phyloP scores from a whole-genome alignment of 2,797 vertebrate genomes.

The Melopsittacus undulatus region DNA sequence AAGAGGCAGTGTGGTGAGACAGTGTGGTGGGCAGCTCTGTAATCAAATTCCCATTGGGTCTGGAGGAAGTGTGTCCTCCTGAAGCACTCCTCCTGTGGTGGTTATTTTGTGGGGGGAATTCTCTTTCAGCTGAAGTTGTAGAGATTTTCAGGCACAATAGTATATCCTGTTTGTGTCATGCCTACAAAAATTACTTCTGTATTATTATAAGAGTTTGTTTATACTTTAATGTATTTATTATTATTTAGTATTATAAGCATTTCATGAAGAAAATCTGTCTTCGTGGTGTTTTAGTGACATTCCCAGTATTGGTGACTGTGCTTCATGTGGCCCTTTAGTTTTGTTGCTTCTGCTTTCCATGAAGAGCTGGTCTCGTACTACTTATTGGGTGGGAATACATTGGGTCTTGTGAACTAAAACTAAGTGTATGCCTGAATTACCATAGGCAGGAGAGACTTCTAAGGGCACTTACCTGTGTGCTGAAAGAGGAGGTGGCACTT shows the following conservation, averaged over 20 bases:
- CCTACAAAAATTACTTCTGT: background rate
- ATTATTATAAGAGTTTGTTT: background rate
- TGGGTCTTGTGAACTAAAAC: background rate
- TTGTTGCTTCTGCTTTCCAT: background rate
- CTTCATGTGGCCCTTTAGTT: background rate
- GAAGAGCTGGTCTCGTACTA: background rate
- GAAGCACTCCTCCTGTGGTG: accelerated
- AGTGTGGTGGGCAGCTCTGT: background rate
- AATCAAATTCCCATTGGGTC: background rate
- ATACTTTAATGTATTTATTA: background rate
- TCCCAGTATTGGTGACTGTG: background rate
- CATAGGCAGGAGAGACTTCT: background rate
- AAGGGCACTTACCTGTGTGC: background rate
- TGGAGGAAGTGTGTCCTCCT: background rate
- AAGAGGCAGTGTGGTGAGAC: background rate
- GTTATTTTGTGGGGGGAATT: background rate
- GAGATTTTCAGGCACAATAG: background rate
- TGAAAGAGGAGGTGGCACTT: background rate
- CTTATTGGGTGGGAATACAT: background rate
- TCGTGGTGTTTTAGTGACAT: background rate
- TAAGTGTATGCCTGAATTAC: background rate
- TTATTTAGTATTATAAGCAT: background rate
- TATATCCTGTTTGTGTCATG: background rate
- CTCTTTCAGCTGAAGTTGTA: background rate
- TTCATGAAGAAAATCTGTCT: background rate